Conservation (phyloP, 2,888 invertebrate genomes). For the Eupithecia tripunctaria region DNA sequence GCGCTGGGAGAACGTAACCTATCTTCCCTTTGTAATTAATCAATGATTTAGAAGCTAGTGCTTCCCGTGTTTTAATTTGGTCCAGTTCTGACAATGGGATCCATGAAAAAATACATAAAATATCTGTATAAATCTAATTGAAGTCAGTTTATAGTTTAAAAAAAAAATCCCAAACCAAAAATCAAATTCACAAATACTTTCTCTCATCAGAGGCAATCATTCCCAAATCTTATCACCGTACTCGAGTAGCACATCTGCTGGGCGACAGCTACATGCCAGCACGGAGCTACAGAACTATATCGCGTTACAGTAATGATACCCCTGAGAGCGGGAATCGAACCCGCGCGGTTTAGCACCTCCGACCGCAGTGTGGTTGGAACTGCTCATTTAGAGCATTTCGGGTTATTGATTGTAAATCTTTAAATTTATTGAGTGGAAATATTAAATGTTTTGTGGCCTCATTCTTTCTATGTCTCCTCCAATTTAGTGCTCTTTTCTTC, state of each 20-base stretch:
- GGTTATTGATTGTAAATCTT: not conserved
- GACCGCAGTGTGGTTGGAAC: conserved; percentile 3
- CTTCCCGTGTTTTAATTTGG: no score
- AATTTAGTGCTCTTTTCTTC: not conserved
- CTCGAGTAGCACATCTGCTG: conserved; percentile 7
- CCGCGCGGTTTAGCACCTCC: conserved; percentile 46
- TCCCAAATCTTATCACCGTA: not conserved
- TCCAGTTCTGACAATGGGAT: no score
- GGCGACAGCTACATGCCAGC: conserved; percentile 34
- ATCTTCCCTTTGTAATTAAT: no score
- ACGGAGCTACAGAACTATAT: conserved; percentile 42
- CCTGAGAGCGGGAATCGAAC: conserved; percentile 55
- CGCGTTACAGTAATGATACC: conserved; percentile 55
- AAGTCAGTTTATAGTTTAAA: no score
- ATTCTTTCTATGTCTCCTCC: not conserved
- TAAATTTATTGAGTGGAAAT: no score
- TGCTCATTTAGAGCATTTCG: conserved; percentile 1
- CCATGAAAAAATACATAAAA: no score
- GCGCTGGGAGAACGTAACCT: no score
- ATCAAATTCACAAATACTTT: not conserved
- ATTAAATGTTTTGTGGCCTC: not conserved
- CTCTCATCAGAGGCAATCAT: not conserved
- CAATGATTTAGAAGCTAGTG: no score
- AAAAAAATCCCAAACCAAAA: no score
- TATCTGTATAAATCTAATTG: no score